Evolutionary conservation across 2,113 vertebrate genomes (phyloP).

Genomic region (Antidorcas marsupialis): DNA sequence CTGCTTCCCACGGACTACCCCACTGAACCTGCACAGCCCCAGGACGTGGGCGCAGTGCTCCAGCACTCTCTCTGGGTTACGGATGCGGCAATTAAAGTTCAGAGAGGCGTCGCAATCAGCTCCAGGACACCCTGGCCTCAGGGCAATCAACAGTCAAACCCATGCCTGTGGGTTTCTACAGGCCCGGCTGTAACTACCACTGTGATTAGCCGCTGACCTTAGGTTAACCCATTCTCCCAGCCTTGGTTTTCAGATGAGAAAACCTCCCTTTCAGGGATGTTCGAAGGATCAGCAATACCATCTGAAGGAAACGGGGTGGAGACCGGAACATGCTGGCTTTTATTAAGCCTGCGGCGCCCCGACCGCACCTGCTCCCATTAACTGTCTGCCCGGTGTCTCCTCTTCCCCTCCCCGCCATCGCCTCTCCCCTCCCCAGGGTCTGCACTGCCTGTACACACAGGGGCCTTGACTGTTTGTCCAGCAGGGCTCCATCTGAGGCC

Average conservation of each 20-base stretch:
- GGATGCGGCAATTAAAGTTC: neutral
- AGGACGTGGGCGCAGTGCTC: fast-evolving
- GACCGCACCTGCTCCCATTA: fast-evolving
- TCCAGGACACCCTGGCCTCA: neutral
- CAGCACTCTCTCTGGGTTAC: fast-evolving
- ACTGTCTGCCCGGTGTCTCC: fast-evolving
- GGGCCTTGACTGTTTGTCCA: too few relatives aligned
- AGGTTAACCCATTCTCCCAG: neutral
- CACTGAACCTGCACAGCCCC: neutral
- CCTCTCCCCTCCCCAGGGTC: fast-evolving
- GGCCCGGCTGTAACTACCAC: neutral
- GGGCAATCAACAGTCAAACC: neutral
- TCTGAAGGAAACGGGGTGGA: fast-evolving
- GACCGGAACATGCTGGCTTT: fast-evolving
- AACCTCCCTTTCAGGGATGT: fast-evolving
- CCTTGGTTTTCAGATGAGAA: neutral
- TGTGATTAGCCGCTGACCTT: fast-evolving
- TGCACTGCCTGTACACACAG: fast-evolving
- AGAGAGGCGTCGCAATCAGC: fast-evolving
- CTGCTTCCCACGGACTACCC: fast-evolving
- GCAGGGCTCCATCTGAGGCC: neutral
- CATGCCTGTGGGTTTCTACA: neutral
- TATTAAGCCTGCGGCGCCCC: fast-evolving
- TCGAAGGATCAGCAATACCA: fast-evolving
- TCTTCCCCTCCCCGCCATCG: fast-evolving